Evolutionary conservation across 2,888 invertebrate genomes (phyloP).

Genomic region (Metallyticus violacea): DNA sequence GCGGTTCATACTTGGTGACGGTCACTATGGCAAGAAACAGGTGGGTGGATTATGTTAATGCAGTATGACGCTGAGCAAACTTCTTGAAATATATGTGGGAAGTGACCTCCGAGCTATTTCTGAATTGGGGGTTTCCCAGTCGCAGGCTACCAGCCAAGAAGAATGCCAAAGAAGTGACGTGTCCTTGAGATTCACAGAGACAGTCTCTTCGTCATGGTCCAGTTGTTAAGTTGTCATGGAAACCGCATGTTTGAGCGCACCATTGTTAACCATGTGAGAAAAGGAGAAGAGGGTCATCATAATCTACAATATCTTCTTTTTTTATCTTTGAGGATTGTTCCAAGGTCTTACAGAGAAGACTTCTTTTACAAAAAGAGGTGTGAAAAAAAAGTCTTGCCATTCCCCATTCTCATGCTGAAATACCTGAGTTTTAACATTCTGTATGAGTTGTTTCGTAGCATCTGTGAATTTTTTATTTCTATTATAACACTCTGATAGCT

Average conservation of each 20-base stretch:
- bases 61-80: neutral
- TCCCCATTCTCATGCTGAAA: too few species aligned
- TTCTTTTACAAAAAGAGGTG: too few species aligned
- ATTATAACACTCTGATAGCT: too few species aligned
- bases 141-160: neutral
- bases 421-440: too few species aligned
- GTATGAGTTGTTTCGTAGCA: too few species aligned
- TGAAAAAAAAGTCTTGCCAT: too few species aligned
- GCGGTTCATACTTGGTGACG: neutral
- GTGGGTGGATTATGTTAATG: neutral
- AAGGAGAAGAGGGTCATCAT: too few species aligned
- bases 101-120: neutral
- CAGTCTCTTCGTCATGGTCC: neutral
- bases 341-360: neutral
- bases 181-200: neutral
- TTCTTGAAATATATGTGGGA: neutral
- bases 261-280: neutral
- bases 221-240: neutral
- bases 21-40: neutral
- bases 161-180: neutral
- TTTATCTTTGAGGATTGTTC: neutral
- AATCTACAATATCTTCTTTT: neutral
- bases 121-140: neutral
- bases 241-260: neutral
- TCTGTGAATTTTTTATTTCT: too few species aligned